phyloP scores from a whole-genome alignment of 2,888 invertebrate genomes.

The Standfussiana lucernea region DNA sequence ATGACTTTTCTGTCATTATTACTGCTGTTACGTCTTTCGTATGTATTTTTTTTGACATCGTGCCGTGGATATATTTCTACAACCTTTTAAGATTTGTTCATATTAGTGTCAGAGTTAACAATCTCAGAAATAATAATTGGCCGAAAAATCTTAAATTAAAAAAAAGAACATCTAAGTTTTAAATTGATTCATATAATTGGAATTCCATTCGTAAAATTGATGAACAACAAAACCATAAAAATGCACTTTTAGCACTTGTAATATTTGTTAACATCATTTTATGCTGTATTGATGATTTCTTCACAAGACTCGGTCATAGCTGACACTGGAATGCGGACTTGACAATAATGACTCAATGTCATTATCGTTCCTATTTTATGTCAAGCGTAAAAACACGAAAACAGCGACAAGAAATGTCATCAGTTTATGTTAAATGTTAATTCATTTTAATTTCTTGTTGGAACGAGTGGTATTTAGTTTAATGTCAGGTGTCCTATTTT shows the following conservation, averaged over 20 bases:
- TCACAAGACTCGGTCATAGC: constrained; percentile 11
- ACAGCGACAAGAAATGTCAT: constrained; percentile 43
- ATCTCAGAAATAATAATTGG: not conserved
- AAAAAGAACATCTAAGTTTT: not conserved
- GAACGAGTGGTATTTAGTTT: not conserved
- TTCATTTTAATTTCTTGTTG: constrained; percentile 40
- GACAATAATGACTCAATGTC: constrained; percentile 56
- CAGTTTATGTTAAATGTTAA: constrained; percentile 41
- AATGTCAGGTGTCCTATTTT: constrained; percentile 9
- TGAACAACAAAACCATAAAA: not conserved
- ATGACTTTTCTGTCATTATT: not conserved
- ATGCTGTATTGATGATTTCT: constrained; percentile 2
- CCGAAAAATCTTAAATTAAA: not conserved
- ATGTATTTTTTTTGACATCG: not conserved
- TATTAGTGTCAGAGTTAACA: not conserved
- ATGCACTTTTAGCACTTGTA: not conserved
- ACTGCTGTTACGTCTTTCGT: not conserved
- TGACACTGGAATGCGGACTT: constrained; percentile 27
- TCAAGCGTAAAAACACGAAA: constrained; percentile 63
- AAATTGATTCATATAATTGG: not conserved
- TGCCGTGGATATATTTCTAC: not conserved
- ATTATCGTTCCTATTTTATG: constrained; percentile 57
- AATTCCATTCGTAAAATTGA: not conserved
- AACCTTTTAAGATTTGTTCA: not conserved
- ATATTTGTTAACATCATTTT: not conserved